A percentile compares a stretch with the other conserved stretches of the same genome.
Conservation (phyloP, 2,888 invertebrate genomes). For the Oscheius sp. region DNA sequence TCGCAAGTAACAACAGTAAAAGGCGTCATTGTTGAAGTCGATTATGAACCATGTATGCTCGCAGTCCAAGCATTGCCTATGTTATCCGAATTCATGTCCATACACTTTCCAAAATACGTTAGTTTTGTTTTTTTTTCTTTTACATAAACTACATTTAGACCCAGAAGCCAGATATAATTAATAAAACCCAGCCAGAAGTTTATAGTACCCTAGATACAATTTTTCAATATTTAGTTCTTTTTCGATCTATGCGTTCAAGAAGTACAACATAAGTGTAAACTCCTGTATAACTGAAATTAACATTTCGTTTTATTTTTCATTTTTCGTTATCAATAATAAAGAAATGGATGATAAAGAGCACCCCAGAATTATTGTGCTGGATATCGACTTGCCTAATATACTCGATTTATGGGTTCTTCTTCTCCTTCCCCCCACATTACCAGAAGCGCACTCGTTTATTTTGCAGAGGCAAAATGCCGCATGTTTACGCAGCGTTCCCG, state of each 20-base stretch:
- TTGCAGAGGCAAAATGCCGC: background rate
- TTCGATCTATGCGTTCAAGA: slow-evolving; percentile 22
- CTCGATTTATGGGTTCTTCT: no score
- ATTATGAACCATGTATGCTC: slow-evolving; percentile 58
- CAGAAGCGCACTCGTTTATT: background rate
- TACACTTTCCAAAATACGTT: slow-evolving; percentile 54
- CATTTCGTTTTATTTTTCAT: background rate
- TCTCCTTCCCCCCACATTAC: no score
- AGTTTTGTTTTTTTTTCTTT: slow-evolving; percentile 3
- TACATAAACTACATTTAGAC: no score
- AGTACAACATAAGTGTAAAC: background rate
- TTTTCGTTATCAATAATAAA: no score
- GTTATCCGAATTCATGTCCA: slow-evolving; percentile 55
- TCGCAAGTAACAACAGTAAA: slow-evolving; percentile 59
- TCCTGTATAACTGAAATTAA: background rate
- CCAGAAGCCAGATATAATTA: slow-evolving; percentile 50
- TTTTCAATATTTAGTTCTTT: slow-evolving; percentile 61
- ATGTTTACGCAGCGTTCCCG: background rate
- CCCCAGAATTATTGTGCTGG: no score
- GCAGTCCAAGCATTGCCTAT: slow-evolving; percentile 50
- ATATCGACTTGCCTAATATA: no score
- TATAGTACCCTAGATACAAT: slow-evolving; percentile 65
- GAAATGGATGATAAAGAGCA: no score
- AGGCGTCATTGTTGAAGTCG: slow-evolving; percentile 61
- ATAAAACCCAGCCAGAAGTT: slow-evolving; percentile 50